Evolutionary conservation across 2,888 invertebrate species (phyloP), one percentile per base, ranked within the genome.

Genomic region (Sesamia inferens): DNA sequence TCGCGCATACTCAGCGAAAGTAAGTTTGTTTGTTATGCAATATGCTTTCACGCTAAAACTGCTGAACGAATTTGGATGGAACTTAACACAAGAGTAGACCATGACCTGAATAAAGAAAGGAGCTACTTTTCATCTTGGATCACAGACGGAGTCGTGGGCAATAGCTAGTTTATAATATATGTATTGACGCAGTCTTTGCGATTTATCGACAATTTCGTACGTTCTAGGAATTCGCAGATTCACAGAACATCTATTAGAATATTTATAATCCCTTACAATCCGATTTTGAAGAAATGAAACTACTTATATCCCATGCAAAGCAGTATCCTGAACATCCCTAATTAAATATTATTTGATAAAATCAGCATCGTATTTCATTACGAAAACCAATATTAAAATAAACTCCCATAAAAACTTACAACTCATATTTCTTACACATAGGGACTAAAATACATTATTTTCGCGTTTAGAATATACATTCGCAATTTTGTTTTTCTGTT

Each of bases 261-360:
- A 5, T n/a, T 70, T 31, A 6, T 22, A 42, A 54, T 59, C 31
- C 31, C 31, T 48, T 22, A 1, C 10, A 48, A 31, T 19, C 3
- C 11, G 0, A 62, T 55, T 66, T 62, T 13, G 55, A 16, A 44
- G 16, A 13, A 51, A 44, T 16, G 16, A 24, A 0, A 6, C 16
- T 31, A 31, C 31, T 31, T 31, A 69, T 31, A 19, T 63, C 0
- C 14, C 2, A 63, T 19, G 19, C 19, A 8, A 42, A 57, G 2
- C 61, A 24, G 22, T 70, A 70, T 77, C 76, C 68, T 77, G 69
- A 65, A 78, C 71, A 78, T 83, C 71, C 75, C 74, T 87, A 88
- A 90, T 90, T 89, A 90, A 87, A 88, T 86, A 87, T 87, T 76
- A 82, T 84, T 83, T 78, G 87, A 88, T 89, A 88, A 88, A 88